Evolutionary conservation across 2,113 vertebrate genomes (phyloP).

Genomic region (Centropus bengalensis): DNA sequence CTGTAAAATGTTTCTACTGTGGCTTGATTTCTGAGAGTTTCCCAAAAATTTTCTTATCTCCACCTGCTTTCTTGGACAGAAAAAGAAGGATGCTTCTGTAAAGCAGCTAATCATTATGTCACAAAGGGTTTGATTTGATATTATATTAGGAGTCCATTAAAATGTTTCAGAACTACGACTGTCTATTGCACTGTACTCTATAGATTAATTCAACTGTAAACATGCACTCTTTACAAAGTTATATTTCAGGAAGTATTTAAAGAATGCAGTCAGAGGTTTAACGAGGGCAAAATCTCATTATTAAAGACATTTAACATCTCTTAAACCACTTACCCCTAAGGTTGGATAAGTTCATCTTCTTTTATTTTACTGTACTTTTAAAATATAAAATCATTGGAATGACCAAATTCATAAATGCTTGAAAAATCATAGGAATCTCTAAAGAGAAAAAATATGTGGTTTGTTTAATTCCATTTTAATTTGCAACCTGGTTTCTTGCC

Average conservation of each 20-base stretch:
- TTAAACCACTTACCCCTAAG: background rate
- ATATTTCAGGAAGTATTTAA: background rate
- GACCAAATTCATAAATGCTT: background rate
- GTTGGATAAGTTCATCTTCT: background rate
- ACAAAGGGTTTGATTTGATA: background rate
- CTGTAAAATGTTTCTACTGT: background rate
- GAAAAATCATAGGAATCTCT: background rate
- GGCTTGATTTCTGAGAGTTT: background rate
- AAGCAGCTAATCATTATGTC: background rate
- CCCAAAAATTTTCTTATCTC: background rate
- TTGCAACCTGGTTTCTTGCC: background rate
- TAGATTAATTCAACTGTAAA: background rate
- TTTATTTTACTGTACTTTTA: background rate
- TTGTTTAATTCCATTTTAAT: background rate
- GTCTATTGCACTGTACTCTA: background rate
- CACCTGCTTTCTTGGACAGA: background rate
- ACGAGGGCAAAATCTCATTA: background rate
- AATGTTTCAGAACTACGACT: background rate
- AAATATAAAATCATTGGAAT: background rate
- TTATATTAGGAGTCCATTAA: background rate
- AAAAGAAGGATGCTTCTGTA: background rate
- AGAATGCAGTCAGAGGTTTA: slow-evolving; percentile 3
- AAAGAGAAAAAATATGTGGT: background rate
- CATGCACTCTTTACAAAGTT: background rate
- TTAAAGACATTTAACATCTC: background rate